phyloP scores from a whole-genome alignment of 2,797 vertebrate species.

The Chlorospingus semifuscus region DNA sequence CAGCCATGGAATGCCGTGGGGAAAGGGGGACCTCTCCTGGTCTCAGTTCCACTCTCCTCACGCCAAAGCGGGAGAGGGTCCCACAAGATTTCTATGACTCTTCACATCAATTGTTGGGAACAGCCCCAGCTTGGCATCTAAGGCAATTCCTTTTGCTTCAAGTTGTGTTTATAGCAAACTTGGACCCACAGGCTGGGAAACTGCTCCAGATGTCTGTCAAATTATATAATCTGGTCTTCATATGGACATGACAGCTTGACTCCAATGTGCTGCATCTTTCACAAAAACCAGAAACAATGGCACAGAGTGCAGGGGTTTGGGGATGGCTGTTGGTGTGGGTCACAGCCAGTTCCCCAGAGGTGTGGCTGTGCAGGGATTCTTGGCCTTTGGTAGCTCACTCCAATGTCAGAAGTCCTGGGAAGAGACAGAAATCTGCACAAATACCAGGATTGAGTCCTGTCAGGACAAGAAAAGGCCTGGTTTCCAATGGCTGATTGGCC shows the following conservation, averaged over 20 bases:
- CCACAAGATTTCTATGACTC: not conserved
- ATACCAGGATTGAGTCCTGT: not conserved
- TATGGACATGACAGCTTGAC: not conserved
- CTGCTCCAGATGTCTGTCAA: not conserved
- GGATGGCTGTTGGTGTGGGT: not conserved
- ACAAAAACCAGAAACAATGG: not conserved
- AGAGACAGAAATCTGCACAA: not conserved
- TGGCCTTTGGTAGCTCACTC: not conserved
- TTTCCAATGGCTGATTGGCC: not conserved
- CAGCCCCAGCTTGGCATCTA: not conserved
- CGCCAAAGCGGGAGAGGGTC: not conserved
- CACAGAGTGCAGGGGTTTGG: not conserved
- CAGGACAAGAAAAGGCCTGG: not conserved
- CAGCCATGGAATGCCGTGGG: not conserved
- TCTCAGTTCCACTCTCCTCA: not conserved
- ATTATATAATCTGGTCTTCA: accelerated
- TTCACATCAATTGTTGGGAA: accelerated
- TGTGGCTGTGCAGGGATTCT: not conserved
- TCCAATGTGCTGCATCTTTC: not conserved
- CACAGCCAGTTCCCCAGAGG: not conserved
- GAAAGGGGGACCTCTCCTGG: not conserved
- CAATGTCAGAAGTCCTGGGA: not conserved
- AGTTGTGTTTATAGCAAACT: not conserved
- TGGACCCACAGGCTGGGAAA: not conserved
- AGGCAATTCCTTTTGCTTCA: not conserved